Evolutionary conservation across 64 coral and sea anemone species (phyloP).

Genomic region (Actinia tenebrosa): DNA sequence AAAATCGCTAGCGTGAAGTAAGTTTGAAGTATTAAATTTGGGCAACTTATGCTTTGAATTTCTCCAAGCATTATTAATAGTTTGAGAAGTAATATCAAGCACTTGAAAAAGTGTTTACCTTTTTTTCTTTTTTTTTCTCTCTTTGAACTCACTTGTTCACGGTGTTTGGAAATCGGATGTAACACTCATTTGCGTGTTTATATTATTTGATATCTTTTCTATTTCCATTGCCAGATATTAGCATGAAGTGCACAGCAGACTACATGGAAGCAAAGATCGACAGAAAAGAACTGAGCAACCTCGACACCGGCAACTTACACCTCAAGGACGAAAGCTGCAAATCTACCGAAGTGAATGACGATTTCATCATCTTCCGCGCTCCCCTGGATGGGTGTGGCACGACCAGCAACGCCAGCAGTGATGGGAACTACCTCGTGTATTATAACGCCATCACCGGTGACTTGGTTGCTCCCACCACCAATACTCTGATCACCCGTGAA

Average conservation of each 20-base stretch:
- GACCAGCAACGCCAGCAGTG: constrained; percentile 34
- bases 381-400: constrained; percentile 63
- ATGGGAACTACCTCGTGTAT: constrained; percentile 51
- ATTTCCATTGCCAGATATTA: constrained; percentile 15
- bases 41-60: no score
- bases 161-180: no score
- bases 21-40: no score
- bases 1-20: no score
- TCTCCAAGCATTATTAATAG: no score
- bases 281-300: not conserved
- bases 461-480: not conserved
- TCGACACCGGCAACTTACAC: constrained; percentile 34
- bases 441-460: constrained; percentile 52
- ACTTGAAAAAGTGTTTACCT: no score
- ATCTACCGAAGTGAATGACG: constrained; percentile 29
- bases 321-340: constrained; percentile 63
- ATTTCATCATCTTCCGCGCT: constrained; percentile 41
- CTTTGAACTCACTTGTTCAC: no score
- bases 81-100: no score
- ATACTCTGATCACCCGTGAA: constrained; percentile 55
- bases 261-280: constrained; percentile 48
- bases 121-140: no score
- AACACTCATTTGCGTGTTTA: not conserved
- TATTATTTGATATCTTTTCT: not conserved
- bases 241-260: constrained; percentile 22